These are phyloP conservation scores for Drosophila emarginata DNA, from an alignment of 2,888 invertebrate genomes.

Conservation along the genomic window DNA sequence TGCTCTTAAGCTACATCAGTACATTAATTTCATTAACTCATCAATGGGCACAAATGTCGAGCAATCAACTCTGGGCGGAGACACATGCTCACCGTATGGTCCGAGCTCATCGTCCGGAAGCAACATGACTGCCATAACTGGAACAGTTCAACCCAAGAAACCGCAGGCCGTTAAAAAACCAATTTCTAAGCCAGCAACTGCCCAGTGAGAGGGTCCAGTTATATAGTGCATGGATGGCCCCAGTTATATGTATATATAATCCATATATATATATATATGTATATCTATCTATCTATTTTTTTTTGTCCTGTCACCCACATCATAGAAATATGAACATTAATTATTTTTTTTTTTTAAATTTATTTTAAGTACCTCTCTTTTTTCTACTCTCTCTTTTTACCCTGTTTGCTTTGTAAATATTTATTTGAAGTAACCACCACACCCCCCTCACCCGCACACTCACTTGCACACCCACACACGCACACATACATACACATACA, in stretches of 20 bases:
- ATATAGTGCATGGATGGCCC: neutral
- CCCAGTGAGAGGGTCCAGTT: conserved; percentile 35
- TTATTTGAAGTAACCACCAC: conserved; percentile 66
- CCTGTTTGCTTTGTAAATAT: conserved; percentile 68
- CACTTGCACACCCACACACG: conserved; percentile 20
- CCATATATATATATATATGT: conserved; percentile 16
- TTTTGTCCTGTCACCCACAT: conserved; percentile 20
- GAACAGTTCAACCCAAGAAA: conserved; percentile 12
- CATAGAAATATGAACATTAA: conserved; percentile 8
- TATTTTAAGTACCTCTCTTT: neutral
- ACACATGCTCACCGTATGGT: conserved; percentile 56
- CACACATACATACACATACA: conserved; percentile 35
- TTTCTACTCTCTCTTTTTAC: neutral
- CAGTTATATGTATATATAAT: conserved; percentile 24
- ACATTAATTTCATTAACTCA: conserved; percentile 83
- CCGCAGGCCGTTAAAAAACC: conserved; percentile 23
- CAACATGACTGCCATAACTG: neutral
- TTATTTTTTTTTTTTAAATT: conserved; percentile 6
- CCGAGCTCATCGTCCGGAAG: conserved; percentile 23
- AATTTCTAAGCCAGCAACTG: conserved; percentile 4
- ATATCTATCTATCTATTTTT: conserved; percentile 21
- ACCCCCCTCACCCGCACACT: conserved; percentile 26
- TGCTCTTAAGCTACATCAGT: conserved; percentile 83
- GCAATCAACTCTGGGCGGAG: conserved; percentile 66
- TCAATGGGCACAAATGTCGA: conserved; percentile 81